phyloP scores from a whole-genome alignment of 2,113 vertebrate species.

The Scalopus aquaticus region DNA sequence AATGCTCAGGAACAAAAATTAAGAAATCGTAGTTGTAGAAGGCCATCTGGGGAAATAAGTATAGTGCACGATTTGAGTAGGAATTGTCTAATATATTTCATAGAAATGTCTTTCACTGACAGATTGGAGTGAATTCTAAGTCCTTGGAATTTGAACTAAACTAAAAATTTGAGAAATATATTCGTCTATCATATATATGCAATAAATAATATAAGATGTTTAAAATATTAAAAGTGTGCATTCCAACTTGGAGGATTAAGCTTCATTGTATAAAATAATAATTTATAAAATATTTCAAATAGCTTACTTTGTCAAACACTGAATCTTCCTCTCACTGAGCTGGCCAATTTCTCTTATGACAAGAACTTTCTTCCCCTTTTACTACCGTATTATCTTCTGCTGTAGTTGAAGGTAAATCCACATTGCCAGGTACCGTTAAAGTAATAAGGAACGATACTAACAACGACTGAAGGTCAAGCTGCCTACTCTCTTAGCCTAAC shows the following conservation, averaged over 20 bases:
- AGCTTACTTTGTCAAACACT: neutral
- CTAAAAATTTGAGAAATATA: neutral
- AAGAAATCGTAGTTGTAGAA: neutral
- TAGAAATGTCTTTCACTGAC: neutral
- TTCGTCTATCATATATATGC: neutral
- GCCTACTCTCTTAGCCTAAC: neutral
- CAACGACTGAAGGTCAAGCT: neutral
- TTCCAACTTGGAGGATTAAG: neutral
- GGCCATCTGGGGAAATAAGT: neutral
- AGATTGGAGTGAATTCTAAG: neutral
- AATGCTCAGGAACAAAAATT: neutral
- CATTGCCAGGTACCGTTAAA: neutral
- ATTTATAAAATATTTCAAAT: neutral
- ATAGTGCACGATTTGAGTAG: neutral
- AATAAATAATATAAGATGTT: neutral
- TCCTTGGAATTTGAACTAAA: neutral
- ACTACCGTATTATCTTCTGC: neutral
- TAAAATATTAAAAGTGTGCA: neutral
- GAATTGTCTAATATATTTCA: neutral
- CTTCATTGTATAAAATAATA: neutral
- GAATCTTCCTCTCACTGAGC: neutral
- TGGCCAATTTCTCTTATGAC: neutral
- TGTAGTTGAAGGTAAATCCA: slow-evolving; percentile 11
- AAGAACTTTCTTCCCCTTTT: slow-evolving; percentile 27
- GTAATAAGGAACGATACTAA: neutral